Evolutionary conservation across 1,140 invertebrate genomes (phyloP), one percentile per base, ranked within the genome.

Genomic region (Eueides isabella): DNA sequence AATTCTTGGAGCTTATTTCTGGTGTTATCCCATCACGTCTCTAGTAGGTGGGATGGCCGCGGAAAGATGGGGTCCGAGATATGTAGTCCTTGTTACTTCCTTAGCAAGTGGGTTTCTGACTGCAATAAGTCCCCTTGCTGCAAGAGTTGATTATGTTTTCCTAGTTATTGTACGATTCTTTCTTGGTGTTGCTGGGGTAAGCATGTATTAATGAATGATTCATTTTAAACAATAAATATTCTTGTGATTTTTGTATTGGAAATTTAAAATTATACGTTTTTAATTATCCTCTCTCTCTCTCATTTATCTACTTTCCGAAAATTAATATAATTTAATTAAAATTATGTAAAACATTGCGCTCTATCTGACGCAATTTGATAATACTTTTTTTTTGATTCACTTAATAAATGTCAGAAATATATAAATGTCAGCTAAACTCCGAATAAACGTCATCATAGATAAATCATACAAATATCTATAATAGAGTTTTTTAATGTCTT

Each of bases 31-130:
- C 31, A 76, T 94, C 75, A 95, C 86, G 44, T 96, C 85, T 73
- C 84, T 96, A 71, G 94, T 96, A 0, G 96, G 96, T 1, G 97
- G 96, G 3, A 94, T 96, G 72, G 87, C 97, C 33, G 96, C 97
- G 2, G 96, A 97, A 78, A 94, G 94, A 76, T 96, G 96, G 81
- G 96, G 96, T 2, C 96, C 96, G 1, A 94, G 96, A 61, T 94
- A 95, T 75, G 95, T 97, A 41, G 96, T 98, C 14, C 95, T 96
- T 19, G 87, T 94, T 62, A 94, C 95, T 16, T 94, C 96, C 33
- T 71, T 96, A 2, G 85, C 95, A n/a, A 94, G 96, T 19, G 96
- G 95, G 3, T 66, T 97, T 48, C 87, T 98, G 78, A 97, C 97
- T 74, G 93, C 96, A 65, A 76, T 96, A 33, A 96, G 94, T 79